These are phyloP conservation scores for Cepphus grylle DNA, from an alignment of 2,113 vertebrate genomes.

Conservation along the genomic window DNA sequence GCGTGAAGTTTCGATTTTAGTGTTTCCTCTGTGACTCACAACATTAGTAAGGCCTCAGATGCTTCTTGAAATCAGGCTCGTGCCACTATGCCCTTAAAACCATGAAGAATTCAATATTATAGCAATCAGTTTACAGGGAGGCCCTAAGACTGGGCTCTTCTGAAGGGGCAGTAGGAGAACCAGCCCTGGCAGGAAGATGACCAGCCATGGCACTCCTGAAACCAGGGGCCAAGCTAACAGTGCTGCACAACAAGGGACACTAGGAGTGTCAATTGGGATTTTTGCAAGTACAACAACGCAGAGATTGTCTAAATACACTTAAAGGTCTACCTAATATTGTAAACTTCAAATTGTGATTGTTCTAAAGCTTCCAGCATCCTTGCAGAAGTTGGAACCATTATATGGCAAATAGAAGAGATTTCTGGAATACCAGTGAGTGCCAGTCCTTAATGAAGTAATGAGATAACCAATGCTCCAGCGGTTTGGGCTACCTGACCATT, in stretches of 20 bases:
- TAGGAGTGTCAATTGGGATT: accelerated
- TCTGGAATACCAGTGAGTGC: neutral
- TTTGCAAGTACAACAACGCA: neutral
- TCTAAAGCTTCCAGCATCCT: neutral
- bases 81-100: neutral
- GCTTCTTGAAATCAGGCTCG: neutral
- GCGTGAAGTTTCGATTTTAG: neutral
- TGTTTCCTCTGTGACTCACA: neutral
- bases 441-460: neutral
- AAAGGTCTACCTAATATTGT: neutral
- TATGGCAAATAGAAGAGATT: accelerated
- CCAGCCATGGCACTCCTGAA: neutral
- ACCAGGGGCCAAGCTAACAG: neutral
- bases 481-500: neutral
- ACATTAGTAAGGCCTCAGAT: neutral
- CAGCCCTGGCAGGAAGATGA: neutral
- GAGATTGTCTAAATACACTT: neutral
- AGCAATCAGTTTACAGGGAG: neutral
- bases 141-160: neutral
- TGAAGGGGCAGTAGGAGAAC: too few species aligned
- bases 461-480: neutral
- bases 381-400: neutral
- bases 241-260: neutral
- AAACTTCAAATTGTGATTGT: neutral
- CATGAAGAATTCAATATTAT: accelerated